A percentile compares a stretch with the other conserved stretches of the same genome.
phyloP scores from a whole-genome alignment of 2,113 vertebrate genomes.

The Oenanthe melanoleuca region DNA sequence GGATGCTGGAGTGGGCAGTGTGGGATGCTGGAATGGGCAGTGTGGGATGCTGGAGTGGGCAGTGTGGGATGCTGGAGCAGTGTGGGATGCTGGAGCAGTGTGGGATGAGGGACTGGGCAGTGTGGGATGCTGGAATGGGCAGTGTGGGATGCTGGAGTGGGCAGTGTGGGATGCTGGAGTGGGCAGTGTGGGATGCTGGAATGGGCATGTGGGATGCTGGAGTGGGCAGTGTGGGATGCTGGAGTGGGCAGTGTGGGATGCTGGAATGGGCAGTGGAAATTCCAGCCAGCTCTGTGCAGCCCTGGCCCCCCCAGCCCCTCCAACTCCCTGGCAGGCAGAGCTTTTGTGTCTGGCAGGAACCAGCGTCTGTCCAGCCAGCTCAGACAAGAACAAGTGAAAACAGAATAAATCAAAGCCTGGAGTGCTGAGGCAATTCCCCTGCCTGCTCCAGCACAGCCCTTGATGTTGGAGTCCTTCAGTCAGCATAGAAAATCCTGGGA shows the following conservation, averaged over 20 bases:
- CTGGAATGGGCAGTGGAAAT: background rate
- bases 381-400: background rate
- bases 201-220: background rate
- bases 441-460: background rate
- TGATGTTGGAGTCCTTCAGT: slow-evolving; percentile 26
- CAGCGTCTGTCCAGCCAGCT: background rate
- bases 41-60: background rate
- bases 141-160: background rate
- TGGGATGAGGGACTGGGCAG: too few relatives aligned
- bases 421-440: background rate
- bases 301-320: background rate
- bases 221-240: background rate
- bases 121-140: background rate
- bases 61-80: background rate
- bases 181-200: background rate
- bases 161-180: background rate
- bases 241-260: background rate
- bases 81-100: background rate
- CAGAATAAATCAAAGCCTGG: slow-evolving; percentile 7
- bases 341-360: background rate
- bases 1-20: background rate
- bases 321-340: rapidly evolving
- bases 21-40: background rate
- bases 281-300: background rate
- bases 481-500: background rate